Conservation (phyloP, 2,797 vertebrate species). For the Alcedo quadribrachys region DNA sequence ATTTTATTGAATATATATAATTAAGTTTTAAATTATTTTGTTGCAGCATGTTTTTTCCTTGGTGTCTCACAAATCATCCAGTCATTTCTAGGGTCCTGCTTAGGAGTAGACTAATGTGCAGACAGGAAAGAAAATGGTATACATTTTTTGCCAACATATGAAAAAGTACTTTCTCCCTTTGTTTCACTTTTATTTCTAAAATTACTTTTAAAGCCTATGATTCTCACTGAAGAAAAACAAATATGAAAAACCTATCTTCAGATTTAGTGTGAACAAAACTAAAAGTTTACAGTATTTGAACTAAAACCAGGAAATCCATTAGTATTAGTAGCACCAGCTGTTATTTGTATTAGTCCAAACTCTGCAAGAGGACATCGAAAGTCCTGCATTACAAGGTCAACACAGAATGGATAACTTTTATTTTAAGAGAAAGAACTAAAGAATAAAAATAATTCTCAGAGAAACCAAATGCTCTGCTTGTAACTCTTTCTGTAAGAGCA, state of each 20-base stretch:
- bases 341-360: constrained; percentile 5
- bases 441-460: background rate
- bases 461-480: background rate
- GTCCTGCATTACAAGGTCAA: background rate
- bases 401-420: background rate
- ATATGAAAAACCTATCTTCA: constrained; percentile 52
- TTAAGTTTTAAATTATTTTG: constrained; percentile 50
- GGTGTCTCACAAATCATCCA: constrained; percentile 28
- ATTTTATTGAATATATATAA: constrained; percentile 13
- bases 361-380: constrained; percentile 17
- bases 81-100: background rate
- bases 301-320: constrained; percentile 66
- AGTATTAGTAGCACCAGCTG: constrained; percentile 62
- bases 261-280: constrained; percentile 39
- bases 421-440: constrained; percentile 1
- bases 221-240: constrained; percentile 43
- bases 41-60: constrained; percentile 2
- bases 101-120: background rate
- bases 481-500: background rate
- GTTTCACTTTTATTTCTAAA: background rate
- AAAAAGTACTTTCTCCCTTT: background rate
- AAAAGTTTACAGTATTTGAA: constrained; percentile 60
- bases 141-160: background rate
- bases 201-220: constrained; percentile 35
- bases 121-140: background rate